Evolutionary conservation across 2,797 vertebrate genomes (phyloP).

Genomic region (Natrix natrix): DNA sequence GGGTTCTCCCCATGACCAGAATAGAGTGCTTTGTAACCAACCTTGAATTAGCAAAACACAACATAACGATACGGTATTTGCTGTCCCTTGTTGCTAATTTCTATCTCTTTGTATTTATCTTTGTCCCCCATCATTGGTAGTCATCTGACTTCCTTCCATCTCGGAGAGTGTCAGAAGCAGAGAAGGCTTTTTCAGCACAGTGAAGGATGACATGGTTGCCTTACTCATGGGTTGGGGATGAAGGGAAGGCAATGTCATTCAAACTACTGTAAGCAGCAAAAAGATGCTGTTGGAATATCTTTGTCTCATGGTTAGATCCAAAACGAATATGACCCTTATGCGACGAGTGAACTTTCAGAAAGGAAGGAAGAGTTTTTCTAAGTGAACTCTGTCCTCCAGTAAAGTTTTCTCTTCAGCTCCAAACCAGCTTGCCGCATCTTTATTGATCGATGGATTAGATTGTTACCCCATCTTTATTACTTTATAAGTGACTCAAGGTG

Average conservation of each 20-base stretch:
- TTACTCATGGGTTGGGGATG: not conserved
- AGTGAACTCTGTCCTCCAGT: not conserved
- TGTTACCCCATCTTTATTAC: not conserved
- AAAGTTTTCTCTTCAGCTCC: not conserved
- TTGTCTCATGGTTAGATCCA: not conserved
- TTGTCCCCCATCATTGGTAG: not conserved
- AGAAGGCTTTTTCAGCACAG: not conserved
- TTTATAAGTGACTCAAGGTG: not conserved
- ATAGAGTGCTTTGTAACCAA: not conserved
- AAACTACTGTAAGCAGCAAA: not conserved
- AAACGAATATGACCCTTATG: not conserved
- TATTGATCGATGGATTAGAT: not conserved
- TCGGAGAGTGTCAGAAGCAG: not conserved
- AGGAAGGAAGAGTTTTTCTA: not conserved
- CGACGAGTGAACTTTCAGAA: not conserved
- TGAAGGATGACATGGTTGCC: not conserved
- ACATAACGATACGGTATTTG: not conserved
- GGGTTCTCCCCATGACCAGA: not conserved
- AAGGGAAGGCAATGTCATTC: not conserved
- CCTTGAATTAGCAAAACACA: not conserved
- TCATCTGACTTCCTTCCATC: not conserved
- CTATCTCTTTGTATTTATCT: not conserved
- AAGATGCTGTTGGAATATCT: not conserved
- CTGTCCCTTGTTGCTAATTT: not conserved
- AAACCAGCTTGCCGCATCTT: not conserved